A percentile compares a stretch with the other conserved stretches of the same genome.
phyloP scores from a whole-genome alignment of 2,888 invertebrate genomes.

The Cephus pygmeus region DNA sequence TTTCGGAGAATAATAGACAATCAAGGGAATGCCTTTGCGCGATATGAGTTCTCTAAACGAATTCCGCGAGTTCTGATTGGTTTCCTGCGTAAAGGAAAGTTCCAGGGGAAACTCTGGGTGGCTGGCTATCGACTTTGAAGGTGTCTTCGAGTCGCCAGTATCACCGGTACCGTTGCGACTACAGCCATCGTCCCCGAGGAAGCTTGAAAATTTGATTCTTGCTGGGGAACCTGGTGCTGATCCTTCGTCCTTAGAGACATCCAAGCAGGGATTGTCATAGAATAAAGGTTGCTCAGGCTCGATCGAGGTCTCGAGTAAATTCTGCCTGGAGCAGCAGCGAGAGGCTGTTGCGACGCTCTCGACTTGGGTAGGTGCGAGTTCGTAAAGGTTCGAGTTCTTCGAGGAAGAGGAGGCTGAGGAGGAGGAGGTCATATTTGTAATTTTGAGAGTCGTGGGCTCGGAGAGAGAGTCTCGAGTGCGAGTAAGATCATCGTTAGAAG shows the following conservation, averaged over 20 bases:
- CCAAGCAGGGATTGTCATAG: conserved; percentile 16
- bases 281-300: conserved; percentile 11
- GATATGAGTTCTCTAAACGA: conserved; percentile 20
- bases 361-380: background rate
- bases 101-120: background rate
- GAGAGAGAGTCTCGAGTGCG: background rate
- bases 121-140: background rate
- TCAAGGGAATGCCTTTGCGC: conserved; percentile 25
- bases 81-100: conserved; percentile 36
- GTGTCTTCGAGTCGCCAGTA: background rate
- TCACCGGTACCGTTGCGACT: background rate
- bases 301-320: conserved; percentile 8
- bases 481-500: background rate
- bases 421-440: background rate
- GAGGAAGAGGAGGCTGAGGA: background rate
- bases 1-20: conserved; percentile 33
- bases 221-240: background rate
- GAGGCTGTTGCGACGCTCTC: background rate
- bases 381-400: background rate
- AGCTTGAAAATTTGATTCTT: background rate
- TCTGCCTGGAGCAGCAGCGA: conserved; percentile 12
- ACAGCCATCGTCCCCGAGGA: background rate
- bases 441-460: background rate
- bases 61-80: conserved; percentile 47
- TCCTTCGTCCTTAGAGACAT: conserved; percentile 6